Base-by-base conservation (phyloP, 2,888 invertebrate species). In the Brenthis daphne region DNA sequence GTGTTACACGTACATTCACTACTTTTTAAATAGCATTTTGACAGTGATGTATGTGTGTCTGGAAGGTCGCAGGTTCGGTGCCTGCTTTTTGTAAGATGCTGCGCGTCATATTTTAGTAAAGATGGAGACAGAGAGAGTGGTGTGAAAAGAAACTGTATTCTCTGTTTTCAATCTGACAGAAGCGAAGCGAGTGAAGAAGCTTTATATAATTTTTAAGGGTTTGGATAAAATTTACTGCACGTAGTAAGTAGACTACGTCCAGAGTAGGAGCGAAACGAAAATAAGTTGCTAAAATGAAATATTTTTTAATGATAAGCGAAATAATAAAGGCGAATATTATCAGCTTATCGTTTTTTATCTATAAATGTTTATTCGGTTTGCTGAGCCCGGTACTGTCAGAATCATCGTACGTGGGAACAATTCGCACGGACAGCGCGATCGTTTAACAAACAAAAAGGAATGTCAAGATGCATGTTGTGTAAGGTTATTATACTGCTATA, bases 401-500 rank as follows among this genome's bases (percentile, higher is more conserved):
- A 80, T 74, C 68, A 71, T 76, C 69, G 73, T 71, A 76, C 85
- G 86, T 92, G 92, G 82, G 91, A 92, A 84, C 72, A 60, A 73
- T 87, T 91, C 91, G 76, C 91, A 91, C 88, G 86, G 77, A 76
- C 75, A 77, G 78, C 79, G 80, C 76, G 82, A 87, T 85, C 85
- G 85, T 87, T 82, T 85, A 83, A 80, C 79, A 83, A 84, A 89
- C 87, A 90, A 88, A 89, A 86, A 81, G 86, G 86, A 92, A 92
- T 92, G 92, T 90, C 92, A 92, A 89, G 91, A 91, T 88, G 86
- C 83, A 84, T 81, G 81, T 91, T 89, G 88, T 78, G 90, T 84
- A 90, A 90, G 75, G 74, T 65, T 68, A 68, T 65, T 69, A 67
- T 72, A 67, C 71, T 73, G 73, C 65, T 75, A 68, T 71, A 70